These are phyloP conservation scores for Drosophila punjabiensis DNA, from an alignment of 1,140 invertebrate genomes.

Conservation along the genomic window DNA sequence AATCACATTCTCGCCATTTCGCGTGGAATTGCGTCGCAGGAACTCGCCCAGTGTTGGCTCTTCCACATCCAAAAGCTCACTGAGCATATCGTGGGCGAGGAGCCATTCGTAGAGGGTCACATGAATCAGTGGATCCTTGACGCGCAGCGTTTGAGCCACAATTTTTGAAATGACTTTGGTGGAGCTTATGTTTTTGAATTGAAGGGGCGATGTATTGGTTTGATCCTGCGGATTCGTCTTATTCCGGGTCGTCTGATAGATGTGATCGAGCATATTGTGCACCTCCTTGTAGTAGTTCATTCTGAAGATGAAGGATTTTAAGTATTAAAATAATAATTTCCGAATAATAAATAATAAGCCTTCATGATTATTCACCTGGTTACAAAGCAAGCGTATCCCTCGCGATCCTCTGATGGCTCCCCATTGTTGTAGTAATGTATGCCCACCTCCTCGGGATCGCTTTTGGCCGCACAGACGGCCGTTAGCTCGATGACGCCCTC, in stretches of 20 bases:
- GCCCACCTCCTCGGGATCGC: conserved; percentile 95
- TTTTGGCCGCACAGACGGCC: conserved; percentile 92
- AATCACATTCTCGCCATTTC: conserved; percentile 87
- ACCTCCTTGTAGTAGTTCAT: conserved; percentile 96
- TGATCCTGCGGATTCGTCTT: conserved; percentile 35
- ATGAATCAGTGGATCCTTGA: conserved; percentile 95
- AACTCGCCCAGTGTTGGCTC: conserved; percentile 94
- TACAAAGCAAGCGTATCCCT: conserved; percentile 90
- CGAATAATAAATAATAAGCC: not conserved
- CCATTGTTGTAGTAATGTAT: conserved; percentile 95
- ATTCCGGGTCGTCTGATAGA: conserved; percentile 88
- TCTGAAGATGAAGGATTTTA: conserved; percentile 75
- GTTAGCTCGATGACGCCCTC: conserved; percentile 95
- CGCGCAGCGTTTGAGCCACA: conserved; percentile 86
- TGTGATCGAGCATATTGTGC: conserved; percentile 91
- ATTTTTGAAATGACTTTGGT: conserved; percentile 80
- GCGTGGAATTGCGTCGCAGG: conserved; percentile 88
- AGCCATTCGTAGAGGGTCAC: conserved; percentile 97
- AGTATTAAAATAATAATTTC: not conserved
- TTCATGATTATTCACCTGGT: conserved; percentile 49
- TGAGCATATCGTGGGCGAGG: conserved; percentile 88
- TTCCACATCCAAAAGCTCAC: conserved; percentile 91
- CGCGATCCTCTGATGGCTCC: conserved; percentile 92
- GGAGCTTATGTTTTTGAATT: not conserved
- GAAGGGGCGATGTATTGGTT: not conserved